Evolutionary conservation across 2,113 vertebrate genomes (phyloP), one percentile per base, ranked within the genome.

Genomic region (Alectura lathami): DNA sequence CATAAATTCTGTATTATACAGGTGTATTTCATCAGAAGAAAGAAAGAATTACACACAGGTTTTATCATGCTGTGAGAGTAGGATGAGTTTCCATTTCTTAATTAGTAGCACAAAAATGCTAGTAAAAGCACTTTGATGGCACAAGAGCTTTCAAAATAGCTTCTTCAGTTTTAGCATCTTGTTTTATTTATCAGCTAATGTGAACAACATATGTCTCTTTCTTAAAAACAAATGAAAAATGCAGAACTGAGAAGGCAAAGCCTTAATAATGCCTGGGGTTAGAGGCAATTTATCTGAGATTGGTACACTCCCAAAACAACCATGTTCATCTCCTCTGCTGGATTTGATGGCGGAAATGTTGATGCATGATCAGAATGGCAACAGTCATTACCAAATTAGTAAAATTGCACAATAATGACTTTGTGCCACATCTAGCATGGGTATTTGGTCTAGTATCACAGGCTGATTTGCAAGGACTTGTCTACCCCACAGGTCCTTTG

Each of bases 391-490:
- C 42, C 50, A 83, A 89, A 88, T 72, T 13, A 60, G 26, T 72
- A 67, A 76, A 80, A 88, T 93, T 95, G 60, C 92, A 81, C 83
- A 93, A 81, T 26, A 53, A 53, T 24, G 42, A 45, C 69, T 73
- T 83, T 77, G 63, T 80, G 63, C 85, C 88, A 62, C 15, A 34
- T 40, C 24, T 18, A 64, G 40, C 67, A 59, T 74, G 59, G 63
- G 73, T 73, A 85, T 20, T 40, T 17, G 68, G 30, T 42, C 45
- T 89, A 11, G 7, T 51, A 30, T 73, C 60, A 29, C 26, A 40
- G 57, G 40, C 11, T 57, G 23, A 69, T 88, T 69, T 89, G 85
- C 72, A 91, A 83, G 48, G 67, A 74, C 88, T 89, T 91, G 70
- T 45, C 45, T 69, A 29, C 12, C 30, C 70, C 80, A 45, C 79